These are phyloP conservation scores for Eulemur mongoz DNA, from an alignment of 2,797 vertebrate species.

Conservation along the genomic window DNA sequence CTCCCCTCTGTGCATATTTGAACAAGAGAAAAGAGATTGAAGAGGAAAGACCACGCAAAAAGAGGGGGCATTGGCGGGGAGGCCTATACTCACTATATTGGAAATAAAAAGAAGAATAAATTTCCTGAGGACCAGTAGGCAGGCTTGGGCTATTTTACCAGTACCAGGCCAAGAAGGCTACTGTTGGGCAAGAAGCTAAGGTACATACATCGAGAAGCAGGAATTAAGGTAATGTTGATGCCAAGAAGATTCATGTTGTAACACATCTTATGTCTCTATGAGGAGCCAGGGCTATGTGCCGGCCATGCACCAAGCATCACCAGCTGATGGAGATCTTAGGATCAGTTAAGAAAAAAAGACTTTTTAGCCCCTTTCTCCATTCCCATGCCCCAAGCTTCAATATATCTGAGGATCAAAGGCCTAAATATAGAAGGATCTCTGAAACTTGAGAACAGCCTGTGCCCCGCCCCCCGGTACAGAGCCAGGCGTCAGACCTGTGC, in stretches of 20 bases:
- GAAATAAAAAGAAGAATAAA: neutral
- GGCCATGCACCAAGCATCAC: neutral
- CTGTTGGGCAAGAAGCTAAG: neutral
- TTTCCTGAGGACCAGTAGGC: neutral
- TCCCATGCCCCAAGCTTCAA: neutral
- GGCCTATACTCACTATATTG: neutral
- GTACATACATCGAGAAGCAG: no score
- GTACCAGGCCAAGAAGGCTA: neutral
- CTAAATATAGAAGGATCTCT: neutral
- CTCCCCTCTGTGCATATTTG: neutral
- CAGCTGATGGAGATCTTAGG: neutral
- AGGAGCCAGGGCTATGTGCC: neutral
- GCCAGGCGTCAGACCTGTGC: neutral
- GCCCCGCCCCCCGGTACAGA: neutral
- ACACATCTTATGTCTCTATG: neutral
- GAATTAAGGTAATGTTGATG: neutral
- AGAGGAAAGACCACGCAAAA: neutral
- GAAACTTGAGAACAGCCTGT: neutral
- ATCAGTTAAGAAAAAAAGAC: neutral
- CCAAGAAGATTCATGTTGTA: neutral
- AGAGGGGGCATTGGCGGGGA: neutral
- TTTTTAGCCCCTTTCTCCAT: neutral
- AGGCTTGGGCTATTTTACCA: neutral
- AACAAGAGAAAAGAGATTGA: neutral
- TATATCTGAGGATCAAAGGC: neutral